Evolutionary conservation across 2,888 invertebrate species (phyloP).

Genomic region (Drosophila mimetica): DNA sequence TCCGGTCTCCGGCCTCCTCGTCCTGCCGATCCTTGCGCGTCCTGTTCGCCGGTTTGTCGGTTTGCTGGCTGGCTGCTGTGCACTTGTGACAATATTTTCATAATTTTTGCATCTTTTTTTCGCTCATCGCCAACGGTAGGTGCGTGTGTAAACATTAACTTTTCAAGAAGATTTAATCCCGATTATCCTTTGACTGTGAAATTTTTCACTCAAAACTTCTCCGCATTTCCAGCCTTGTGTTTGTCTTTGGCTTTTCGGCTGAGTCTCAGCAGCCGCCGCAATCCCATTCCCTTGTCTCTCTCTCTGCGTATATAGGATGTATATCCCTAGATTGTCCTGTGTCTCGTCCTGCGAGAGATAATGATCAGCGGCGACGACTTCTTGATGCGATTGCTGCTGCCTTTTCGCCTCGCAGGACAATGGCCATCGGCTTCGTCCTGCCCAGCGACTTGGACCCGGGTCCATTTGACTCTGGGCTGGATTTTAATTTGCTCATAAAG

Average conservation of each 20-base stretch:
- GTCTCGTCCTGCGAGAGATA: constrained; percentile 52
- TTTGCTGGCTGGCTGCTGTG: constrained; percentile 48
- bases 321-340: constrained; percentile 27
- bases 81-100: constrained; percentile 84
- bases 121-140: constrained; percentile 77
- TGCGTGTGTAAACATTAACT: constrained; percentile 84
- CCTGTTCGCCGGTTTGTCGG: constrained; percentile 16
- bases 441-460: constrained; percentile 33
- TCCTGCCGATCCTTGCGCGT: constrained; percentile 22
- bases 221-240: constrained; percentile 50
- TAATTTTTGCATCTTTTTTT: constrained; percentile 77
- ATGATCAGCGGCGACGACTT: constrained; percentile 81
- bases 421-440: constrained; percentile 42
- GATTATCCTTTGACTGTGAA: constrained; percentile 84
- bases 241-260: constrained; percentile 64
- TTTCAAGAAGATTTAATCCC: constrained; percentile 84
- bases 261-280: constrained; percentile 48
- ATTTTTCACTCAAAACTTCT: constrained; percentile 72
- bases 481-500: constrained; percentile 83
- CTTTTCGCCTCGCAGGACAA: constrained; percentile 55
- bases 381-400: constrained; percentile 81
- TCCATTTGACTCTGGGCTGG: constrained; percentile 80
- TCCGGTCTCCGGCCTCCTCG: constrained; percentile 21
- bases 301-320: not conserved
- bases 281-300: constrained; percentile 36